Percentiles rank a stretch among this genome's conserved stretches.
Evolutionary conservation across 2,113 vertebrate genomes (phyloP).

Genomic region (Trogon surrucura): DNA sequence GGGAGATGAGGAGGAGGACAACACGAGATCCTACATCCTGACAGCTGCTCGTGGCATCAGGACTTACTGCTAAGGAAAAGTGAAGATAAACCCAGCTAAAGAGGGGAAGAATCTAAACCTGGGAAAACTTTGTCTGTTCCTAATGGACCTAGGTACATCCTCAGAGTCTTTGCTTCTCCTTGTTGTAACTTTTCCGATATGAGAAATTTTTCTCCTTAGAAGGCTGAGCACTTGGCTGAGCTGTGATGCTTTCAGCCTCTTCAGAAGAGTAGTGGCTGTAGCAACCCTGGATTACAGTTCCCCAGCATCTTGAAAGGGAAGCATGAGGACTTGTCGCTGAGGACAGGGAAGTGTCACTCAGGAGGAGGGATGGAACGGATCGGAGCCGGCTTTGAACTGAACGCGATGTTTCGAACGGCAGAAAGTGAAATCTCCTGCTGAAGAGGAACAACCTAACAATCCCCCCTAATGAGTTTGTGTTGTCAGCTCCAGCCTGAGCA

Average conservation of each 20-base stretch:
- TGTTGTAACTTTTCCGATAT: neutral
- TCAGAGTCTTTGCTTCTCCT: neutral
- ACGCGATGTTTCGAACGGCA: neutral
- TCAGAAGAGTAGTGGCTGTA: conserved; percentile 2
- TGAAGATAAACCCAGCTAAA: neutral
- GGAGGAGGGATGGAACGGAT: neutral
- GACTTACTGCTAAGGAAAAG: neutral
- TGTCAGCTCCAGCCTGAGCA: conserved; percentile 81
- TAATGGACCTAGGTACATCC: neutral
- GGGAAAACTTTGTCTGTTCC: neutral
- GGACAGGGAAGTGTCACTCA: neutral
- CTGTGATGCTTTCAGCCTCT: neutral
- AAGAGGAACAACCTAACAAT: conserved; percentile 78
- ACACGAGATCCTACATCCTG: neutral
- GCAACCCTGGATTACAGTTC: neutral
- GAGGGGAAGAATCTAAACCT: neutral
- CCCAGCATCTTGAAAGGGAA: neutral
- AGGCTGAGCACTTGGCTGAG: neutral
- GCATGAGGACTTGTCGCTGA: neutral
- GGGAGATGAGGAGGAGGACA: neutral
- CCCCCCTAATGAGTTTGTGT: conserved; percentile 81
- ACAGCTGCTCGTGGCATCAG: neutral
- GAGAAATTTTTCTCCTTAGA: neutral
- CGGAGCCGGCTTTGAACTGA: neutral
- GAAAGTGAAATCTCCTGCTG: conserved; percentile 69